Evolutionary conservation across 2,797 vertebrate genomes (phyloP).

Genomic region (Enteromius afrohamiltoni): DNA sequence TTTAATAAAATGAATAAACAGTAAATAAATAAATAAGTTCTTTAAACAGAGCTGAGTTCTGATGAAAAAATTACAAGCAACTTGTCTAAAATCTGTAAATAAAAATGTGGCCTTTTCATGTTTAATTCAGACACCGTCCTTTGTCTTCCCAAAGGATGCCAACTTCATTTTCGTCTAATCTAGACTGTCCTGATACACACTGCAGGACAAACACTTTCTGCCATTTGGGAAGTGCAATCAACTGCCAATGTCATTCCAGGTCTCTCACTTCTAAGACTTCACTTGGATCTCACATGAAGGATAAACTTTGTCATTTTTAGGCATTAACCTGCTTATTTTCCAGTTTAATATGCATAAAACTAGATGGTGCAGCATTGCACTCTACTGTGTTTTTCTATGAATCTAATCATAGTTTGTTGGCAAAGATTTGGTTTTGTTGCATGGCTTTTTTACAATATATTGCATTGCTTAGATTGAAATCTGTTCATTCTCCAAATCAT

Average conservation of each 20-base stretch:
- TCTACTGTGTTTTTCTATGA: not conserved
- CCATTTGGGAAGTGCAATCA: not conserved
- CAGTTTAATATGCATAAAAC: not conserved
- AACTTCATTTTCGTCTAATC: constrained; percentile 11
- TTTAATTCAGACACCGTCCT: not conserved
- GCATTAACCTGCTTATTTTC: not conserved
- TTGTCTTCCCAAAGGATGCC: not conserved
- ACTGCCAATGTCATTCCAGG: not conserved
- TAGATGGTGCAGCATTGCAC: not conserved
- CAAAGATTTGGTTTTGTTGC: not conserved
- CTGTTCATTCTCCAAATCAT: not conserved
- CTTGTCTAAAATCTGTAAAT: not conserved
- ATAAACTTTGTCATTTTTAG: not conserved
- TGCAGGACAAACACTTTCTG: not conserved
- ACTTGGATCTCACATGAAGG: not conserved
- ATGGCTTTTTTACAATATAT: not conserved
- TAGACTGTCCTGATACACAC: not conserved
- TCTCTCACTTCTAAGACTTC: not conserved
- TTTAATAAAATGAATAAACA: too few species aligned
- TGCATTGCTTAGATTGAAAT: not conserved
- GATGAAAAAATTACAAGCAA: too few species aligned
- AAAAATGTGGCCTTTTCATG: not conserved
- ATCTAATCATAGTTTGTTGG: not conserved
- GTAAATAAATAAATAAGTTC: not conserved
- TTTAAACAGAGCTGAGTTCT: not conserved